Evolutionary conservation across 1,140 invertebrate species (phyloP).

Genomic region (Hylaeus anthracinus): DNA sequence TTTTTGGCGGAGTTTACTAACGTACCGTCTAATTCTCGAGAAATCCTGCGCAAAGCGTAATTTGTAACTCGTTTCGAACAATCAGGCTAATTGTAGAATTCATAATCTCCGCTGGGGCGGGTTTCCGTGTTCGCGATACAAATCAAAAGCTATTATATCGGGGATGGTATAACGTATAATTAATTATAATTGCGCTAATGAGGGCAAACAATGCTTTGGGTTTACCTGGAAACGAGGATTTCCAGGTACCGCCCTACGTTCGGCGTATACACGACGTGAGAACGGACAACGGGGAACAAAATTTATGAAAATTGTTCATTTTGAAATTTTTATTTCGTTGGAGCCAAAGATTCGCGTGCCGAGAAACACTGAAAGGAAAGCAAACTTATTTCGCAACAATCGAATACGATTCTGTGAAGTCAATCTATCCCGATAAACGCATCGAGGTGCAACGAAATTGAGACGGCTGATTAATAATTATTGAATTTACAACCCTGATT

Average conservation of each 20-base stretch:
- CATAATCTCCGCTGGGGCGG: neutral
- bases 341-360: no score
- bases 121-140: neutral
- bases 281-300: neutral
- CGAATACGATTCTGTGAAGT: no score
- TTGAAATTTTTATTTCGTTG: neutral
- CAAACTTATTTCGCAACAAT: neutral
- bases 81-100: neutral
- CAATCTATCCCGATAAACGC: neutral
- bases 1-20: no score
- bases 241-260: neutral
- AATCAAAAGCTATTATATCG: conserved; percentile 1
- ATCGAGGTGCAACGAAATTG: neutral
- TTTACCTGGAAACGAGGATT: neutral
- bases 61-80: neutral
- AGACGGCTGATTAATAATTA: neutral
- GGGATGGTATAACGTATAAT: neutral
- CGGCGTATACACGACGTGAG: neutral
- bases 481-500: neutral
- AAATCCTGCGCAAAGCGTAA: neutral
- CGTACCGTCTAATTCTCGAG: no score
- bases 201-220: neutral
- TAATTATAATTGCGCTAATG: neutral
- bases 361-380: neutral
- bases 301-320: neutral